Evolutionary conservation across 1,140 invertebrate species (phyloP).

Genomic region (Trichogramma pretiosum): DNA sequence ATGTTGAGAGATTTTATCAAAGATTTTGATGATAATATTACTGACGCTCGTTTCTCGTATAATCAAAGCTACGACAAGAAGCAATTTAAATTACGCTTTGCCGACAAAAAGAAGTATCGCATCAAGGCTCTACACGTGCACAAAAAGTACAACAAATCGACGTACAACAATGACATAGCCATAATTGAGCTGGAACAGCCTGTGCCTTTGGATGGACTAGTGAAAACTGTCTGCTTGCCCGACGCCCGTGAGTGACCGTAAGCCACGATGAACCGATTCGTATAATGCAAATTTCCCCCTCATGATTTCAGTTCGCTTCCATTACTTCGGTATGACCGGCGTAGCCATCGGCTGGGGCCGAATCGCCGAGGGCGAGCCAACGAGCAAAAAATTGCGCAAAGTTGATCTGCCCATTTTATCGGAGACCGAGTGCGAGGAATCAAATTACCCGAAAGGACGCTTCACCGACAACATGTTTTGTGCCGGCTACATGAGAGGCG

Average conservation of each 20-base stretch:
- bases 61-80: slow-evolving; percentile 43
- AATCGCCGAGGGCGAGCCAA: slow-evolving; percentile 52
- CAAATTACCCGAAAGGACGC: slow-evolving; percentile 47
- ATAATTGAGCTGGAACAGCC: slow-evolving; percentile 60
- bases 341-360: slow-evolving; percentile 71
- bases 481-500: slow-evolving; percentile 61
- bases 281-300: too few relatives aligned
- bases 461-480: slow-evolving; percentile 71
- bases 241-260: slow-evolving; percentile 16
- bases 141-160: slow-evolving; percentile 58
- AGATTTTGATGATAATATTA: too few relatives aligned
- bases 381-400: slow-evolving; percentile 52
- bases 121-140: slow-evolving; percentile 49
- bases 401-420: slow-evolving; percentile 54
- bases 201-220: slow-evolving; percentile 49
- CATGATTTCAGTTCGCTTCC: slow-evolving; percentile 15
- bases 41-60: too few relatives aligned
- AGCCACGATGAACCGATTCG: too few relatives aligned
- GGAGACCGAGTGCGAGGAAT: slow-evolving; percentile 46
- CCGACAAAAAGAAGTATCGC: slow-evolving; percentile 31
- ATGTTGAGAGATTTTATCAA: too few relatives aligned
- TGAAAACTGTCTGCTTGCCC: slow-evolving; percentile 66
- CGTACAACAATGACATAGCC: slow-evolving; percentile 74
- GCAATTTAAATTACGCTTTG: slow-evolving; percentile 40
- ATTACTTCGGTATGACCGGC: slow-evolving; percentile 55